phyloP scores from a whole-genome alignment of 2,113 vertebrate species.

The Lophura nycthemera region DNA sequence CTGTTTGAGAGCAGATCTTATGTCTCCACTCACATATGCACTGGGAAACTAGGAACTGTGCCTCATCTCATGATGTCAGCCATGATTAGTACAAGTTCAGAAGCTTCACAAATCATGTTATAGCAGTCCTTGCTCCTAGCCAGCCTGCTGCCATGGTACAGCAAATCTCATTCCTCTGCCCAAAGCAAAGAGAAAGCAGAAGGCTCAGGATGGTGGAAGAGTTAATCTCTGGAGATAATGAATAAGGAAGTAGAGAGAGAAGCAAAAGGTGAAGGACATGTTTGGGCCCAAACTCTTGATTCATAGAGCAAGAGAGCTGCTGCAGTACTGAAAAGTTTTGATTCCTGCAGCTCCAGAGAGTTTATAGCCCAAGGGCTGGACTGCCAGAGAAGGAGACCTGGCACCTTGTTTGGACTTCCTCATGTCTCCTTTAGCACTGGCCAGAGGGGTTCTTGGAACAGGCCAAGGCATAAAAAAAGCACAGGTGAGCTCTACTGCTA shows the following conservation, averaged over 20 bases:
- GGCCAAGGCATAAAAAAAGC: rapidly evolving
- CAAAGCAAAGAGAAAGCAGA: neutral
- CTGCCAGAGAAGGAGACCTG: neutral
- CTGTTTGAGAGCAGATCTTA: neutral
- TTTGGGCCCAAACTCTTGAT: neutral
- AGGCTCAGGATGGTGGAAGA: neutral
- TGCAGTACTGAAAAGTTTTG: neutral
- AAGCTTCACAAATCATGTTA: neutral
- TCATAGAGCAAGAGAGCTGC: neutral
- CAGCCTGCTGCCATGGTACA: neutral
- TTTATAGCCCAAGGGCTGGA: neutral
- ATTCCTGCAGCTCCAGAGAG: neutral
- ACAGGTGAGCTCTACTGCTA: neutral
- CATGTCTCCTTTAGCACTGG: neutral
- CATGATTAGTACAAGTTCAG: neutral
- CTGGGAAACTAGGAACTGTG: neutral
- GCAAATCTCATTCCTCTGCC: neutral
- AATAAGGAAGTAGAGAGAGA: neutral
- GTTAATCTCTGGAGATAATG: neutral
- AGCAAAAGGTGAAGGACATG: rapidly evolving
- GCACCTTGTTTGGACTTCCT: neutral
- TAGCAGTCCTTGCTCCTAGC: rapidly evolving
- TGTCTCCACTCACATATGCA: neutral
- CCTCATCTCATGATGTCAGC: neutral
- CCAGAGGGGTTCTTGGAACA: neutral